A percentile compares a stretch with the other conserved stretches of the same genome.
phyloP scores from a whole-genome alignment of 2,113 vertebrate species.

The Saccopteryx bilineata region DNA sequence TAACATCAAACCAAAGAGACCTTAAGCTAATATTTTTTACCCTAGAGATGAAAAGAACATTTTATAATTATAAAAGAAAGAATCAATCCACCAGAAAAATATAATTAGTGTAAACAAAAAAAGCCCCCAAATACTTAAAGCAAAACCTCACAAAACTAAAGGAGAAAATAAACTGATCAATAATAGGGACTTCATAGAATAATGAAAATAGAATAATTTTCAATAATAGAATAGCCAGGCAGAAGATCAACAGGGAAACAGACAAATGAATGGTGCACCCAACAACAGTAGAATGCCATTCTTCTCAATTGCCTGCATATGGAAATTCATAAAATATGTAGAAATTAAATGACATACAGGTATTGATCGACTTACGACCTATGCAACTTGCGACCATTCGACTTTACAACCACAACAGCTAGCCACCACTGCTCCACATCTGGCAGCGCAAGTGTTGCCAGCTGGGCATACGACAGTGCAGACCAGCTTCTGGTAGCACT shows the following conservation, averaged over 20 bases:
- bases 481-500: too few species aligned
- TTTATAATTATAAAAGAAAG: constrained; percentile 1
- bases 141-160: background rate
- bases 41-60: background rate
- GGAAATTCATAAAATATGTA: background rate
- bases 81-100: background rate
- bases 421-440: too few species aligned
- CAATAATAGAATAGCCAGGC: background rate
- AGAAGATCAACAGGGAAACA: background rate
- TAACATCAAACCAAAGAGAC: background rate
- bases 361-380: too few species aligned
- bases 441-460: too few species aligned
- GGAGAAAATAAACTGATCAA: background rate
- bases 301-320: background rate
- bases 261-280: too few species aligned
- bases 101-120: background rate
- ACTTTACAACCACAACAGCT: too few species aligned
- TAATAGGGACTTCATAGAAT: background rate
- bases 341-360: background rate
- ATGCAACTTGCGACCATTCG: too few species aligned
- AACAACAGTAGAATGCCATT: background rate
- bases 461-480: too few species aligned
- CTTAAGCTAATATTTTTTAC: background rate
- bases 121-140: background rate
- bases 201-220: background rate